Percentiles rank a stretch among this genome's conserved stretches.
phyloP scores from a whole-genome alignment of 1,140 invertebrate genomes.

The Fragariocoptes setiger region DNA sequence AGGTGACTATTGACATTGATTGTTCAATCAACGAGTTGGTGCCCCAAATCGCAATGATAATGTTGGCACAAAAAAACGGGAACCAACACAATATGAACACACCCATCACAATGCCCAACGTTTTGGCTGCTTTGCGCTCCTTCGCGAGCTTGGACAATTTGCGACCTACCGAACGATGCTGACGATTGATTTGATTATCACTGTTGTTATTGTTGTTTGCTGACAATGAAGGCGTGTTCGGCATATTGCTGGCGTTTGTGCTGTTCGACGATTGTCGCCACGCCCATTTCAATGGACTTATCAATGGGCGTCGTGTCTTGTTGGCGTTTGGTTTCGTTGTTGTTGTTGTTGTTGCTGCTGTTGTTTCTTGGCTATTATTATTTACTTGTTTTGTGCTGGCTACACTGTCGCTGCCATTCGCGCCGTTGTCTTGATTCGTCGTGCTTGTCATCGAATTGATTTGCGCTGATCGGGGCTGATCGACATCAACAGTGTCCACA shows the following conservation, averaged over 20 bases:
- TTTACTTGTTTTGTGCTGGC: background rate
- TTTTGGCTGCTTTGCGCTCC: slow-evolving; percentile 25
- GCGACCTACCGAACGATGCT: slow-evolving; percentile 56
- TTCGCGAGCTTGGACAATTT: slow-evolving; percentile 43
- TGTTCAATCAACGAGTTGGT: slow-evolving; percentile 55
- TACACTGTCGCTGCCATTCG: slow-evolving; percentile 15
- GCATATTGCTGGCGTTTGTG: slow-evolving; percentile 3
- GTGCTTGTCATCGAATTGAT: no score
- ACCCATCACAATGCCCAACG: slow-evolving; percentile 35
- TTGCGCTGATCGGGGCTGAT: no score
- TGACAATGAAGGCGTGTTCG: no score
- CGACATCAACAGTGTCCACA: no score
- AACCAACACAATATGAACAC: slow-evolving; percentile 80
- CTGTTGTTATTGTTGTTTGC: no score
- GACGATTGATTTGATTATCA: slow-evolving; percentile 14
- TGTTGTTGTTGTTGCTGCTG: background rate
- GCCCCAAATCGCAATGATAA: slow-evolving; percentile 63
- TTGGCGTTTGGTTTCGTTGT: background rate
- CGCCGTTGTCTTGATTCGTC: no score
- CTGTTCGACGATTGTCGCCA: background rate
- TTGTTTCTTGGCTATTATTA: background rate
- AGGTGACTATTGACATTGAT: slow-evolving; percentile 75
- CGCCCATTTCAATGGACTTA: background rate
- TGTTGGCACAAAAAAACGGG: slow-evolving; percentile 89
- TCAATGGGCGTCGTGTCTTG: background rate